Evolutionary conservation across 2,113 vertebrate species (phyloP), one percentile per base, ranked within the genome.

Genomic region (Lota lota): DNA sequence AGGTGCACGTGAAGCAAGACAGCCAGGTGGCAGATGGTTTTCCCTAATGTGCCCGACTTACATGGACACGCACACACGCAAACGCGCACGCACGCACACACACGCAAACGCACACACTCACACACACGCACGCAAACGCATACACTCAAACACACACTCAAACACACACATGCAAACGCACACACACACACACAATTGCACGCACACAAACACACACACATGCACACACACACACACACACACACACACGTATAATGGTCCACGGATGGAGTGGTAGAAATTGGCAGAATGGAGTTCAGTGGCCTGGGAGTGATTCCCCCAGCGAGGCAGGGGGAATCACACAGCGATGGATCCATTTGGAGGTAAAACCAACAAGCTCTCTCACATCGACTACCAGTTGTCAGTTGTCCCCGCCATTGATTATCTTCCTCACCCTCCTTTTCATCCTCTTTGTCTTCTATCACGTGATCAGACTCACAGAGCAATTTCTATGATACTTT

Each of bases 341-440:
- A 83, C 78, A 83, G 71, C 65, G 24, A 72, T 2, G 19, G 24
- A 4, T 59, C 21, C 59, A 74, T 83, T 68, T 75, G 63, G 5
- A 3, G n/a, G 40, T 47, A 47, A 47, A 17, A 22, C 28, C 20
- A 64, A 21, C 16, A 20, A 53, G 22, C 61, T 57, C 71, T 72
- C 36, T 68, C 22, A 74, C 78, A 40, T 6, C 1, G 17, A 15
- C 61, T 33, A 4, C 22, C 61, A 6, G 24, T 22, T 1, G 12
- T 40, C 7, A 20, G 11, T 21, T 20, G n/a, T 59, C 21, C 1
- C n/a, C 57, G 5, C 3, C 21, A 12, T 12, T 33, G 1, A 0
- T 19, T 20, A n/a, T 19, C 57, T 59, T 11, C 21, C n/a, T 70
- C 67, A 17, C 2, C n/a, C 61, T 22, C 3, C 1, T 40, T 54